Evolutionary conservation across 2,888 invertebrate genomes (phyloP).

Genomic region (Cerastis leucographa): DNA sequence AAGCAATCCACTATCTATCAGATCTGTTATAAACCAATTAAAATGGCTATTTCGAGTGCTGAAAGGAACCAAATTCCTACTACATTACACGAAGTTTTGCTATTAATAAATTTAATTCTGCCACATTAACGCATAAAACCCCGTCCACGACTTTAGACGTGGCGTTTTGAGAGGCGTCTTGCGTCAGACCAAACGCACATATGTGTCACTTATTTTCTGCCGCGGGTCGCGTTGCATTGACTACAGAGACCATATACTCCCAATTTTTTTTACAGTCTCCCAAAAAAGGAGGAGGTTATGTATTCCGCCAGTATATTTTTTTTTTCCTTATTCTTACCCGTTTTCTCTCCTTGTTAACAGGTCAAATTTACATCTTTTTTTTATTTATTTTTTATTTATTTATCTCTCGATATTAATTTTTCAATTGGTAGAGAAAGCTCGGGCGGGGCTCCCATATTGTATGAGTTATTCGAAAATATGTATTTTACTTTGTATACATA

Average conservation of each 20-base stretch:
- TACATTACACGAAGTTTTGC: constrained; percentile 24
- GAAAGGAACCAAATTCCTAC: constrained; percentile 17
- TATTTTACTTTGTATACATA: too few species aligned
- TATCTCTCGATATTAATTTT: too few species aligned
- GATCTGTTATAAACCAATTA: constrained; percentile 45
- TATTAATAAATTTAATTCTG: constrained; percentile 16
- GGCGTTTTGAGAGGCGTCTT: not conserved
- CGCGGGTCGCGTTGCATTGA: not conserved
- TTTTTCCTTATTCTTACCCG: not conserved
- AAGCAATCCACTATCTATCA: constrained; percentile 25
- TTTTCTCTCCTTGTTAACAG: not conserved
- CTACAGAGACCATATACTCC: too few species aligned
- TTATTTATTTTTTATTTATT: too few species aligned
- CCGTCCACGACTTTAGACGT: not conserved
- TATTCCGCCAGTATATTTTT: too few species aligned
- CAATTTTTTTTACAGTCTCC: not conserved
- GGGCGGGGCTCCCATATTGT: too few species aligned
- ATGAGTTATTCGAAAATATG: too few species aligned
- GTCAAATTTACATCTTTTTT: not conserved
- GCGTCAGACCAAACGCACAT: not conserved
- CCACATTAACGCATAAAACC: not conserved
- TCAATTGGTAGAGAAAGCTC: too few species aligned
- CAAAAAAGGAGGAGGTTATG: too few species aligned
- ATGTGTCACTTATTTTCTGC: not conserved
- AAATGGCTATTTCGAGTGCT: constrained; percentile 25